These are phyloP conservation scores for Cerastis leucographa DNA, from an alignment of 2,888 invertebrate genomes.

Conservation along the genomic window DNA sequence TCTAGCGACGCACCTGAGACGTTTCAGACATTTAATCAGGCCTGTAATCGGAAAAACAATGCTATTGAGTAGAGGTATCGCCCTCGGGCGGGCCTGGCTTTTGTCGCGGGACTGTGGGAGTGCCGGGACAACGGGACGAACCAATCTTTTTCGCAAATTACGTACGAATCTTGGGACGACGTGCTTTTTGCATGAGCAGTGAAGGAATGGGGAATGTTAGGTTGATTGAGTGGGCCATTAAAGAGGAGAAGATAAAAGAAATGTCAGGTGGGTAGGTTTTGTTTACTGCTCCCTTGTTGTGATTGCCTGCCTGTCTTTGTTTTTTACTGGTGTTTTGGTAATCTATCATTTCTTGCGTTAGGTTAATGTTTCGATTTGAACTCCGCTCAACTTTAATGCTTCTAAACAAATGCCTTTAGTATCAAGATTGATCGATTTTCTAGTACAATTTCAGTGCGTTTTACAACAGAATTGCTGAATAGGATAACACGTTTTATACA, in stretches of 20 bases:
- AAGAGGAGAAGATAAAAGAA: constrained; percentile 52
- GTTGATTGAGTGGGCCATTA: constrained; percentile 61
- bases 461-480: constrained; percentile 38
- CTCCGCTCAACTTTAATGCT: neutral
- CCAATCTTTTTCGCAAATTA: constrained; percentile 70
- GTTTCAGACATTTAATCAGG: constrained; percentile 84
- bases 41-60: constrained; percentile 88
- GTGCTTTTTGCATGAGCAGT: constrained; percentile 65
- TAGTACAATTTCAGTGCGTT: constrained; percentile 32
- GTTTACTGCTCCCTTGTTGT: constrained; percentile 36
- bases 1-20: constrained; percentile 69
- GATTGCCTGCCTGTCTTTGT: constrained; percentile 33
- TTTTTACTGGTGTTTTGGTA: constrained; percentile 19
- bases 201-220: constrained; percentile 55
- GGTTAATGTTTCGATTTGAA: neutral
- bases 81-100: constrained; percentile 67
- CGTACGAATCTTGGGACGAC: constrained; percentile 64
- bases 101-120: constrained; percentile 49
- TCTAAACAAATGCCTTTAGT: neutral
- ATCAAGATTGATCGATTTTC: constrained; percentile 9
- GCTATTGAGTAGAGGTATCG: constrained; percentile 76
- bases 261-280: constrained; percentile 36
- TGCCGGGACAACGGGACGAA: constrained; percentile 56
- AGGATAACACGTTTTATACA: constrained; percentile 50
- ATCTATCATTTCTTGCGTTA: constrained; percentile 9